Evolutionary conservation across 2,113 vertebrate genomes (phyloP).

Genomic region (Origma solitaria): DNA sequence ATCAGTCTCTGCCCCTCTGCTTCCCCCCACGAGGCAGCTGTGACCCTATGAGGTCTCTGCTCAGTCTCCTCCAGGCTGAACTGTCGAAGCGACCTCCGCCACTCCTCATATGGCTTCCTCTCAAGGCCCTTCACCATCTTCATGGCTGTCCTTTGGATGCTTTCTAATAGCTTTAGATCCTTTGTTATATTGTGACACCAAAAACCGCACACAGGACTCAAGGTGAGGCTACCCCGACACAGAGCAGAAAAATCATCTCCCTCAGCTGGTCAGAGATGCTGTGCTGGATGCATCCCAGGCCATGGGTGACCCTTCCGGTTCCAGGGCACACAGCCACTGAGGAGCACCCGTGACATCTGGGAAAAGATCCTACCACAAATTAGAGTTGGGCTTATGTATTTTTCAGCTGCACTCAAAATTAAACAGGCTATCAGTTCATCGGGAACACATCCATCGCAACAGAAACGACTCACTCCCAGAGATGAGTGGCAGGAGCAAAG

Average conservation of each 20-base stretch:
- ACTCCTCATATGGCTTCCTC: not conserved
- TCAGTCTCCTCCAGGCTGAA: not conserved
- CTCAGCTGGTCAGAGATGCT: not conserved
- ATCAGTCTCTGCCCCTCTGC: not conserved
- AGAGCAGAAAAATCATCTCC: not conserved
- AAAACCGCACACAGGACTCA: not conserved
- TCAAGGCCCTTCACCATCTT: not conserved
- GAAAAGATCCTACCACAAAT: not conserved
- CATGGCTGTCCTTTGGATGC: not conserved
- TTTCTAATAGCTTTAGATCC: not conserved
- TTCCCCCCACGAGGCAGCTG: not conserved
- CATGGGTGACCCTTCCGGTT: not conserved
- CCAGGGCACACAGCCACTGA: not conserved
- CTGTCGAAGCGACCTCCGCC: not conserved
- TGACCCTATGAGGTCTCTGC: rapidly evolving
- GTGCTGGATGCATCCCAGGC: not conserved
- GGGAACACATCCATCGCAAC: rapidly evolving
- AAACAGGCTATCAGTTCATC: not conserved
- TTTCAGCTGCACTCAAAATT: not conserved
- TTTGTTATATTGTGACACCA: not conserved
- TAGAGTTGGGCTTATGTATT: not conserved
- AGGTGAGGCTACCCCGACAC: not conserved
- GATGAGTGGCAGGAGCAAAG: not conserved
- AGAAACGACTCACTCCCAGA: not conserved
- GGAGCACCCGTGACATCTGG: not conserved